Evolutionary conservation across 2,888 invertebrate genomes (phyloP), one percentile per base, ranked within the genome.

Genomic region (Nasonia oneida): DNA sequence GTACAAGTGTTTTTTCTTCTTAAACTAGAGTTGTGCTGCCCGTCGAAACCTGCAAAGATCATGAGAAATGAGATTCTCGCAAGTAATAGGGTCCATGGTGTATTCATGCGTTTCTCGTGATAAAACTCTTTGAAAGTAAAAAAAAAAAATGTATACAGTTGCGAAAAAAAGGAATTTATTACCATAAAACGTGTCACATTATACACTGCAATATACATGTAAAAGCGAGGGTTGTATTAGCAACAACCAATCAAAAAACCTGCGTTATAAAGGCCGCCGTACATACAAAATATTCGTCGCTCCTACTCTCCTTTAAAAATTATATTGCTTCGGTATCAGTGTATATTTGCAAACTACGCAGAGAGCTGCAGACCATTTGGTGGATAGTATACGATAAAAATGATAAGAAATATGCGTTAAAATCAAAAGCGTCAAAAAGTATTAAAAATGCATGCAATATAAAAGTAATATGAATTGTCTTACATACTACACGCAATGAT

Each of bases 1-100:
- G 95, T 95, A 92, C 94, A 95, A 29, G 95, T 95, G 93, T 95
- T 95, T 91, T 95, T 95, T 87, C 95, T 94, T 88, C 95, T 95
- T 37, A 96, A 93, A 87, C 94, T 93, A 86, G 95, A 94, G 88
- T 94, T 94, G 90, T 95, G 95, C n/a, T 93, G 93, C 18, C 92
- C 93, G 82, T 94, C 94, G 37, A 92, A 87, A 83, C 94, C 94
- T 94, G 91, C 14, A 92, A 92, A 80, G 23, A 39, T 70, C 29
- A 61, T 61, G 18, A 23, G 18, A 23, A 79, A 42, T 53, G 67
- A 64, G n/a, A 73, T 33, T 53, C 23, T 15, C 2, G 33, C n/a
- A 15, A 15, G 8, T 5, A 33, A 39, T 3, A 39, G 12, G 6
- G 1, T 71, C 71, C 3, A 23, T 8, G 53, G 2, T 10, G 50